phyloP scores from a whole-genome alignment of 2,113 vertebrate genomes.

The Vulpes ferrilata region DNA sequence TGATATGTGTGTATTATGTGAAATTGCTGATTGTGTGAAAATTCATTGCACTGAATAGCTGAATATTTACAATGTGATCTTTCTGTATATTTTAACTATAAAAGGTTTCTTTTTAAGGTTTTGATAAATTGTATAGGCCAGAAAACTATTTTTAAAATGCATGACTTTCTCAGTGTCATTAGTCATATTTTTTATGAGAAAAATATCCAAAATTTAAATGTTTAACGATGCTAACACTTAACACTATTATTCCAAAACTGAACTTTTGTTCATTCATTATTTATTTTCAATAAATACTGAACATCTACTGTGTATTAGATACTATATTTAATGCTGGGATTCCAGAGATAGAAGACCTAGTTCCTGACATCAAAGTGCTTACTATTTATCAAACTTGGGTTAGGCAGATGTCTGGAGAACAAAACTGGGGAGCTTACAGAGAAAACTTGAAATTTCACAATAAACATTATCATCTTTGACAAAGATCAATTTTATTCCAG shows the following conservation, averaged over 20 bases:
- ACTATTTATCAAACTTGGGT: neutral
- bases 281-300: slow-evolving; percentile 22
- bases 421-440: neutral
- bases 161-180: neutral
- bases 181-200: slow-evolving; percentile 30
- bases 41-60: neutral
- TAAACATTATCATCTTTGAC: neutral
- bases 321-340: slow-evolving; percentile 13
- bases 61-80: neutral
- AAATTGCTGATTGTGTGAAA: neutral
- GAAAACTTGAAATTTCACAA: neutral
- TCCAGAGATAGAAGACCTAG: neutral
- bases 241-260: neutral
- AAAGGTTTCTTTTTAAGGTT: neutral
- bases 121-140: neutral
- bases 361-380: neutral
- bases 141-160: neutral
- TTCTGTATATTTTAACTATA: neutral
- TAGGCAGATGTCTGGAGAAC: neutral
- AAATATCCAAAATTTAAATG: neutral
- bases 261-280: neutral
- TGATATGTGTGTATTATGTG: neutral
- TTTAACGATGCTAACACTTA: slow-evolving; percentile 18
- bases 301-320: neutral
- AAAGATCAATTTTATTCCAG: slow-evolving; percentile 34